Evolutionary conservation across 2,888 invertebrate genomes (phyloP), one percentile per base, ranked within the genome.

Genomic region (Diplolepis rosae): DNA sequence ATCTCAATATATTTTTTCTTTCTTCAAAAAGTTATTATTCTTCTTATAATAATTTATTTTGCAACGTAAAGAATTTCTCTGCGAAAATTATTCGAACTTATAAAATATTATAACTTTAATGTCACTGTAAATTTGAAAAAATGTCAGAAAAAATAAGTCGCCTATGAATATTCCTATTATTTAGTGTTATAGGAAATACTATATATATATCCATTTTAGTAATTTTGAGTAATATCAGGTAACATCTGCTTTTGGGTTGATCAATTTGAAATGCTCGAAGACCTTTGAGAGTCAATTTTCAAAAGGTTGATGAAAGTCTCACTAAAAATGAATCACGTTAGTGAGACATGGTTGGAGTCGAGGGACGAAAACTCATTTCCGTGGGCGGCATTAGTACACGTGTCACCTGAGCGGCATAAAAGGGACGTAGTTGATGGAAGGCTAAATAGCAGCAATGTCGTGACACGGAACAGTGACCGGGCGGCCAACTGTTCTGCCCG

Each of bases 351-450:
- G 22, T 30, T 42, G 28, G 66, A 39, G 24, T 68, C 65, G 69
- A 72, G 72, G 56, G 70, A 69, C 74, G 77, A 78, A 81, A 79
- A 76, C 69, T 73, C 76, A 77, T 75, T 77, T 76, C 78, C 72
- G 78, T 75, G 78, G 76, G 69, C 75, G 78, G 48, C 69, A 67
- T 71, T 76, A 78, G 76, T 71, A 73, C 70, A 67, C 68, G 77
- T 80, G 80, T 80, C 80, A 77, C 69, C 77, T 75, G 78, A 80
- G 79, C 76, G 77, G 82, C 80, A 78, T 80, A 81, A 84, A 84
- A 85, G 80, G 79, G 81, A 82, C 80, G 79, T 76, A 73, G 77
- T 79, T 80, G 84, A 84, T 83, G 81, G 83, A 84, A 83, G 82
- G 82, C 82, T 83, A 83, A 84, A 85, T 83, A 78, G 82, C 78